Evolutionary conservation across 2,113 vertebrate genomes (phyloP), one percentile per base, ranked within the genome.

Genomic region (Channa argus): DNA sequence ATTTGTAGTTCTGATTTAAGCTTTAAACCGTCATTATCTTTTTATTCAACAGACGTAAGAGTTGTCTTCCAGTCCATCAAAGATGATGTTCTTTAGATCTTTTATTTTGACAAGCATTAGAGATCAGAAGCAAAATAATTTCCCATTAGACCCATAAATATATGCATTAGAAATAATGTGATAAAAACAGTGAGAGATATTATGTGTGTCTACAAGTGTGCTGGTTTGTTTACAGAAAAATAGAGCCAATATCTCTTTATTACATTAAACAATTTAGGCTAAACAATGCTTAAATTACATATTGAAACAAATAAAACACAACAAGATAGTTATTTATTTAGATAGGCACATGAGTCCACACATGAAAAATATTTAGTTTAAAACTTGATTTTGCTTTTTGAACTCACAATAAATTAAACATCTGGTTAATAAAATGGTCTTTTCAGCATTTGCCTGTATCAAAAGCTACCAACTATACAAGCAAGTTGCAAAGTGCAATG

Each of bases 101-200:
- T 80, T 76, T 59, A 58, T 82, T 80, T 71, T 84, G 83, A 75
- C 73, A 74, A 82, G 70, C 69, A 83, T 75, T 52, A 67, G 37
- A 86, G 85, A 86, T 84, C 79, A 87, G 76, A 81, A 6, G 75
- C 47, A 51, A 73, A 81, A 71, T 81, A 0, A 85, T 83, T 86
- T 69, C 71, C 54, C 77, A 71, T 73, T 80, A 24, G 59, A 11
- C 56, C 59, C 46, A 54, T 60, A 62, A 41, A 77, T 58, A 72
- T 55, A 82, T 78, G 56, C 73, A 55, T 7, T 61, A n/a, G 64
- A 69, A 72, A 74, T 47, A 67, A 69, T 76, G 60, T 77, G 44
- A 63, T 70, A 34, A 63, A 36, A 63, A 24, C 71, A 79, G 15
- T 15, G 39, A 68, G 14, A 24, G 11, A 66, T 15, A 58, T 8